These are phyloP conservation scores for Epinotia bilunana DNA, from an alignment of 2,888 invertebrate species.

Conservation along the genomic window DNA sequence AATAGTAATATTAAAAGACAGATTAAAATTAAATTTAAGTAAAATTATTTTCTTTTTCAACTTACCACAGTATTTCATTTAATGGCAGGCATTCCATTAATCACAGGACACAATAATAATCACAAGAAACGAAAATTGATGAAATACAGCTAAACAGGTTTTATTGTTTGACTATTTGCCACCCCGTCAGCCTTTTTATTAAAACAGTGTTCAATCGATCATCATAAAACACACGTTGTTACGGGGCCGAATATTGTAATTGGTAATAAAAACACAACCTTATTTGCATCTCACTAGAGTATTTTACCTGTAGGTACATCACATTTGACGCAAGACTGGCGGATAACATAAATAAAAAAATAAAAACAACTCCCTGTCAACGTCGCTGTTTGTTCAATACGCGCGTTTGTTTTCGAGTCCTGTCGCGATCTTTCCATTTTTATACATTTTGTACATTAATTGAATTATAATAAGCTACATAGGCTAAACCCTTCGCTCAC, in stretches of 20 bases:
- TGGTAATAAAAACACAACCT: background rate
- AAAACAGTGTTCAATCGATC: too few species aligned
- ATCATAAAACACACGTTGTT: background rate
- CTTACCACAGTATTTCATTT: too few species aligned
- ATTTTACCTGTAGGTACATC: background rate
- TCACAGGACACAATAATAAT: background rate
- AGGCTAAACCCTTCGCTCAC: background rate
- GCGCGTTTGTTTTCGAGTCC: constrained; percentile 39
- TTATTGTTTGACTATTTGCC: too few species aligned
- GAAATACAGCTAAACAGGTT: too few species aligned
- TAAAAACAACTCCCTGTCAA: constrained; percentile 52
- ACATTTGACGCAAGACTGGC: constrained; percentile 45
- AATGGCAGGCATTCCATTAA: too few species aligned
- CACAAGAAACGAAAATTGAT: background rate
- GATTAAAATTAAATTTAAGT: too few species aligned
- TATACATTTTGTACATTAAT: constrained; percentile 44
- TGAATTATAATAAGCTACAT: background rate
- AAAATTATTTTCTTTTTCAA: too few species aligned
- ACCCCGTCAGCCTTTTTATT: background rate
- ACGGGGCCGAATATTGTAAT: background rate
- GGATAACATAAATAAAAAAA: constrained; percentile 34
- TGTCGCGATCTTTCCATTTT: constrained; percentile 46
- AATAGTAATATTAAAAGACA: background rate
- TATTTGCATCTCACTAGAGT: background rate
- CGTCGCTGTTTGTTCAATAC: constrained; percentile 51